Conservation (phyloP, 2,888 invertebrate species). For the Trimorus sp. region DNA sequence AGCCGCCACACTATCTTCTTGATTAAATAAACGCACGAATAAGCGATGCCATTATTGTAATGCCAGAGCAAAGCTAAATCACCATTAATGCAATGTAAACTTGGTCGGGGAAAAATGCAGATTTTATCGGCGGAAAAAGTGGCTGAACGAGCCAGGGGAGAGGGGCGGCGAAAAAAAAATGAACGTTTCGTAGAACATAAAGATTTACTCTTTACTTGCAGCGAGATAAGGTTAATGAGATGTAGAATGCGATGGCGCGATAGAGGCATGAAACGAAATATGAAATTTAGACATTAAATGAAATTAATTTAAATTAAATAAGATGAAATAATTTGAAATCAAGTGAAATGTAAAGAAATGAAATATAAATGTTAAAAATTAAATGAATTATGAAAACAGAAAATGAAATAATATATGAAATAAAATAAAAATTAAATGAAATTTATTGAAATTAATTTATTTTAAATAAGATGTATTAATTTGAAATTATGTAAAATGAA, state of each 20-base stretch:
- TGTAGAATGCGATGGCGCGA: constrained; percentile 28
- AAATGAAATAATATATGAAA: too few species aligned
- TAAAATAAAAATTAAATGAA: too few species aligned
- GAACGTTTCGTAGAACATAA: constrained; percentile 32
- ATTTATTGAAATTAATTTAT: too few species aligned
- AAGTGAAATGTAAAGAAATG: too few species aligned
- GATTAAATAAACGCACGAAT: constrained; percentile 61
- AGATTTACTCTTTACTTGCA: constrained; percentile 39
- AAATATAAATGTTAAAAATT: too few species aligned
- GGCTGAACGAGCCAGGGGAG: neutral
- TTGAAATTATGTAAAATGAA: too few species aligned
- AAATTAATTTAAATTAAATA: too few species aligned
- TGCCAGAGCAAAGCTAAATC: constrained; percentile 42
- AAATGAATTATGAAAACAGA: too few species aligned
- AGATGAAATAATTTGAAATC: too few species aligned
- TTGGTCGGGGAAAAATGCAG: constrained; percentile 32
- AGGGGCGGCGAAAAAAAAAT: constrained; percentile 9
- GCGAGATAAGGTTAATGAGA: constrained; percentile 38
- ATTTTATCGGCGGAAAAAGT: constrained; percentile 42
- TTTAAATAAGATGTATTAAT: too few species aligned
- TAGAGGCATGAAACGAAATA: constrained; percentile 30
- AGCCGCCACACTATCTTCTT: constrained; percentile 51
- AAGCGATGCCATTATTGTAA: constrained; percentile 50
- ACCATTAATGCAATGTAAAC: constrained; percentile 53
- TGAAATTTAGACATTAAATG: too few species aligned